phyloP scores from a whole-genome alignment of 1,140 invertebrate genomes.

The Magallana angulata region DNA sequence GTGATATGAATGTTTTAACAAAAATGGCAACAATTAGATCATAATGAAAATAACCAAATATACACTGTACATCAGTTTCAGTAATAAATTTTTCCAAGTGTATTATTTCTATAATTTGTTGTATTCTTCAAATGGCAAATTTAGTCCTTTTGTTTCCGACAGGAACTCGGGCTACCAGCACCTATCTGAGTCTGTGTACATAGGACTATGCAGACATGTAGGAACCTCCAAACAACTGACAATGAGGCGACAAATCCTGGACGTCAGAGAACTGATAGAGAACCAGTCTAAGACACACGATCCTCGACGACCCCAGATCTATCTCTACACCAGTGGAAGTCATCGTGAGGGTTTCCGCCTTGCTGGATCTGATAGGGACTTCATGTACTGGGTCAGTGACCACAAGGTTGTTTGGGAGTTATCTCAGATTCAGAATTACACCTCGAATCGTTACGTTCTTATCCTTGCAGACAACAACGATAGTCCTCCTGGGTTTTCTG shows the following conservation, averaged over 20 bases:
- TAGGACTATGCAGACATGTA: not conserved
- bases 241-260: not conserved
- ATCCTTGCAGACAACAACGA: not conserved
- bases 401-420: not conserved
- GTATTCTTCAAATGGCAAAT: too few species aligned
- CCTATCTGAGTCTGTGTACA: not conserved
- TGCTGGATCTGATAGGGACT: not conserved
- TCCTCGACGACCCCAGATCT: not conserved
- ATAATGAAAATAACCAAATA: too few species aligned
- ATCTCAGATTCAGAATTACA: not conserved
- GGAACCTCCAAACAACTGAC: not conserved
- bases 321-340: not conserved
- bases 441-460: not conserved
- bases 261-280: not conserved
- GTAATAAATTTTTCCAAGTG: too few species aligned
- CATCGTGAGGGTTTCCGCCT: not conserved
- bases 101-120: too few species aligned
- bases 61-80: too few species aligned
- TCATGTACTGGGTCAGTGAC: not conserved
- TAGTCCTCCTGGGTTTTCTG: not conserved
- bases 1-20: too few species aligned
- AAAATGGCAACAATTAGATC: too few species aligned
- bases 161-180: not conserved
- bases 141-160: not conserved
- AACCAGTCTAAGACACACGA: not conserved